Conservation (phyloP, 2,113 vertebrate genomes). For the Motacilla tschutschensis region DNA sequence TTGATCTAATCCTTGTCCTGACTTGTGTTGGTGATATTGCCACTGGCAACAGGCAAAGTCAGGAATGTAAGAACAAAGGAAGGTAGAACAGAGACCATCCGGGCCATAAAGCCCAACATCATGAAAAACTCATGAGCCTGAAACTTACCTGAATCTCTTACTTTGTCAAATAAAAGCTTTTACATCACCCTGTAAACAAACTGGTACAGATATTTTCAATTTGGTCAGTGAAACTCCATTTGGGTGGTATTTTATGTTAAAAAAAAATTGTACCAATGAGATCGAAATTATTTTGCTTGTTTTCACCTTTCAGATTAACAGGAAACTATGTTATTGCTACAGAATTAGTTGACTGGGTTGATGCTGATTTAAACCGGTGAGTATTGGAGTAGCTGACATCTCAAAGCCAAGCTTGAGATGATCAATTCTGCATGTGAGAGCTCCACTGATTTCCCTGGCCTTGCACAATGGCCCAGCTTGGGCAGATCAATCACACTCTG, state of each 20-base stretch:
- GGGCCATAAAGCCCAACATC: background rate
- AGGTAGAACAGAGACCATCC: background rate
- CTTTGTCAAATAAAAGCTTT: background rate
- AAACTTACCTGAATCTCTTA: background rate
- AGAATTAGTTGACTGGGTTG: background rate
- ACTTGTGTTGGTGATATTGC: slow-evolving; percentile 59
- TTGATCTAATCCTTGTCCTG: slow-evolving; percentile 58
- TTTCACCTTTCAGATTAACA: background rate
- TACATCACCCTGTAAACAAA: background rate
- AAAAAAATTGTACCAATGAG: rapidly evolving
- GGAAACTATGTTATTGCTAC: background rate
- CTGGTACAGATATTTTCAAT: background rate
- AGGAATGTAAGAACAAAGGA: slow-evolving; percentile 59
- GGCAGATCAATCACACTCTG: background rate
- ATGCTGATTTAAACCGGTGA: background rate
- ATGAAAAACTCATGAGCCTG: background rate
- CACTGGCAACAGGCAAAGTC: slow-evolving; percentile 44
- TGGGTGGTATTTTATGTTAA: background rate
- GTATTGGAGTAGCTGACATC: background rate
- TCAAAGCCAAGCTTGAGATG: background rate
- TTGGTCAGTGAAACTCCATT: background rate
- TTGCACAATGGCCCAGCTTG: background rate
- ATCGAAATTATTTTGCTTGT: background rate
- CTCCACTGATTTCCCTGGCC: background rate
- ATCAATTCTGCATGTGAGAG: background rate